A percentile compares a stretch with the other conserved stretches of the same genome.
Conservation (phyloP, 2,113 vertebrate genomes). For the Naja naja region DNA sequence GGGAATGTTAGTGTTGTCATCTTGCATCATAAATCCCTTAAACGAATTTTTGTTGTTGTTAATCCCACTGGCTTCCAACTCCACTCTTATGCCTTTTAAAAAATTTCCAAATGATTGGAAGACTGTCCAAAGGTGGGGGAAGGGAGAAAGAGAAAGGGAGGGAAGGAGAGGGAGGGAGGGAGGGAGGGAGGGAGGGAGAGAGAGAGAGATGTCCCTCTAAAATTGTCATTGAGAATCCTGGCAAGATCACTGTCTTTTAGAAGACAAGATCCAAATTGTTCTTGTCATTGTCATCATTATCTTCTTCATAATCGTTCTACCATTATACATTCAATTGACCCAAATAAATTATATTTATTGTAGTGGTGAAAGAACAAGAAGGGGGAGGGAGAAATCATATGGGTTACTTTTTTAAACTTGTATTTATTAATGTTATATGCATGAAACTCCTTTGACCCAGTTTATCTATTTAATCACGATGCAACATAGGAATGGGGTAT, state of each 20-base stretch:
- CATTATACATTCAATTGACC: neutral
- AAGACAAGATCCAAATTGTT: neutral
- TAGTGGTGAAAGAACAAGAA: neutral
- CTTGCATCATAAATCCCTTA: neutral
- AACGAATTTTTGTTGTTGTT: neutral
- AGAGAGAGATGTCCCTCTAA: neutral
- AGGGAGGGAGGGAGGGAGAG: no score
- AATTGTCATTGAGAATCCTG: neutral
- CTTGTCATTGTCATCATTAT: neutral
- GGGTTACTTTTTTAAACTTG: neutral
- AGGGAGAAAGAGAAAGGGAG: no score
- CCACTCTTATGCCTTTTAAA: neutral
- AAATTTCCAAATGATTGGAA: neutral
- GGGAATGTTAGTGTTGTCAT: neutral
- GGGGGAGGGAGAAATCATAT: neutral
- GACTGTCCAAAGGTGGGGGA: neutral
- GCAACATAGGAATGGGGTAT: neutral
- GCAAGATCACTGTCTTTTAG: neutral
- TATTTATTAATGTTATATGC: neutral
- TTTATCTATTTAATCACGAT: neutral
- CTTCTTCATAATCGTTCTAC: neutral
- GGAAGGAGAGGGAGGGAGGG: rapidly evolving
- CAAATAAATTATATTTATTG: neutral
- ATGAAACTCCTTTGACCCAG: neutral
- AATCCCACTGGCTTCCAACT: neutral